phyloP scores from a whole-genome alignment of 2,888 invertebrate genomes.

The Hofmannophila pseudospretella region DNA sequence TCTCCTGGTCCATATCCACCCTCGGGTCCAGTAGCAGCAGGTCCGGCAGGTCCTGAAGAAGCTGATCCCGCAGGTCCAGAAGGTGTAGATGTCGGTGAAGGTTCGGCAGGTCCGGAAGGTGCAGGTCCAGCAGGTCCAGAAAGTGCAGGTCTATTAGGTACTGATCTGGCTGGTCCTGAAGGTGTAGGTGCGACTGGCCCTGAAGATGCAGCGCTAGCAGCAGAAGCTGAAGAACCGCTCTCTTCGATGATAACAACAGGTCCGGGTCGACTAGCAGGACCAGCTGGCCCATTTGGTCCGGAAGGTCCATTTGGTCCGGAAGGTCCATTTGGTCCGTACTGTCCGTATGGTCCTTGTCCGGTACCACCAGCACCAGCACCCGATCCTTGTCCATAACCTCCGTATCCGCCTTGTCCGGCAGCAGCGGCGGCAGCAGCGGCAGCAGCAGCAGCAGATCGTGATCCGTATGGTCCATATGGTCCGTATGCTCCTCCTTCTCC shows the following conservation, averaged over 20 bases:
- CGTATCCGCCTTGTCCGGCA: slow-evolving; percentile 2
- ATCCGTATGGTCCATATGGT: not conserved
- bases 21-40: slow-evolving; percentile 1
- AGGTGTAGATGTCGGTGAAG: not conserved
- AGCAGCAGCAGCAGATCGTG: slow-evolving; percentile 2
- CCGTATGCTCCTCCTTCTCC: not conserved
- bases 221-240: too few species aligned
- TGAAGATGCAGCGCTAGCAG: slow-evolving; percentile 3
- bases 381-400: slow-evolving; percentile 6
- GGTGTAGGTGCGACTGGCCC: slow-evolving; percentile 3
- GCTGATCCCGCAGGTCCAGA: slow-evolving; percentile 2
- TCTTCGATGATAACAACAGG: too few species aligned
- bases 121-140: not conserved
- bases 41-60: not conserved
- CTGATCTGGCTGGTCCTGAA: not conserved
- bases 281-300: too few species aligned
- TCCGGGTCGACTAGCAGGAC: too few species aligned
- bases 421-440: slow-evolving; percentile 6
- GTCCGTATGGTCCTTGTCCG: too few species aligned
- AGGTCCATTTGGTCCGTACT: not conserved
- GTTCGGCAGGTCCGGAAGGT: not conserved
- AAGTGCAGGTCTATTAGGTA: too few species aligned
- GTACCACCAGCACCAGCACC: too few species aligned
- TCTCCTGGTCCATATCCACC: slow-evolving; percentile 6
- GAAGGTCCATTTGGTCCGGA: not conserved